Conservation (phyloP, 2,113 vertebrate species). For the Martes martes region DNA sequence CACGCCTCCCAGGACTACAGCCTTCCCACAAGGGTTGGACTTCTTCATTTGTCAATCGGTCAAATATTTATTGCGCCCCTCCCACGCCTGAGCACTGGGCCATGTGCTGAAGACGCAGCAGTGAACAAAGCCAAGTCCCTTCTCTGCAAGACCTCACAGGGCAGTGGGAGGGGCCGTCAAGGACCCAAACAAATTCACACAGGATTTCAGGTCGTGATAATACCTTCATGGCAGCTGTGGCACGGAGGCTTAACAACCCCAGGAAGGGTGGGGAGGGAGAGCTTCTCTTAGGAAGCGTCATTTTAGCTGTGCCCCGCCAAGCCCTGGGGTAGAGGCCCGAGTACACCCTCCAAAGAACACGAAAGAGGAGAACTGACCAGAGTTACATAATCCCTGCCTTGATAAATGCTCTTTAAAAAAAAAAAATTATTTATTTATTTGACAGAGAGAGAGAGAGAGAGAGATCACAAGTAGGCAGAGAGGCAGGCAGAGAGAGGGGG, state of each 20-base stretch:
- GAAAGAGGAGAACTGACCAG: not conserved
- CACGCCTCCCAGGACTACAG: not conserved
- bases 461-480: too few species aligned
- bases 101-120: not conserved
- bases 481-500: too few species aligned
- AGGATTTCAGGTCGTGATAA: too few species aligned
- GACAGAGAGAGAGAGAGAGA: too few species aligned
- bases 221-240: accelerated
- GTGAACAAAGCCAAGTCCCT: not conserved
- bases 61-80: not conserved
- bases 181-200: not conserved
- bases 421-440: too few species aligned
- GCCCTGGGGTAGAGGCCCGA: not conserved
- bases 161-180: not conserved
- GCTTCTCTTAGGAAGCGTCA: not conserved
- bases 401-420: not conserved
- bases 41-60: not conserved
- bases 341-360: not conserved
- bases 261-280: not conserved
- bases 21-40: not conserved
- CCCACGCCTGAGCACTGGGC: not conserved
- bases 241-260: not conserved
- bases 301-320: not conserved
- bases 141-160: not conserved
- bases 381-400: not conserved